Evolutionary conservation across 2,113 vertebrate genomes (phyloP).

Genomic region (Argyrosomus japonicus): DNA sequence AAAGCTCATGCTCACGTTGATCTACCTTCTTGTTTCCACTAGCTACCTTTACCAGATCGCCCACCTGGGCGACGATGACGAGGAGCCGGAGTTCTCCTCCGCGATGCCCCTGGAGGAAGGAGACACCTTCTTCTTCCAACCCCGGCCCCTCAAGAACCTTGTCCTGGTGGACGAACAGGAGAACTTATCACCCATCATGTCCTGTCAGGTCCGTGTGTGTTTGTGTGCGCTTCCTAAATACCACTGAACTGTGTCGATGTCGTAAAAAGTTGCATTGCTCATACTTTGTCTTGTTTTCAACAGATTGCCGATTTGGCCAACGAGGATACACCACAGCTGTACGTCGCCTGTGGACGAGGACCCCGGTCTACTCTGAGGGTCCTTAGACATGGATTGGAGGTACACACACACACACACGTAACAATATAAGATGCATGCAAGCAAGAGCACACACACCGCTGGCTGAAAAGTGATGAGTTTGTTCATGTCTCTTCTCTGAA

Average conservation of each 20-base stretch:
- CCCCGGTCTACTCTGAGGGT: conserved; percentile 95
- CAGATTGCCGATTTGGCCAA: conserved; percentile 99
- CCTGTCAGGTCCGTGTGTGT: conserved; percentile 88
- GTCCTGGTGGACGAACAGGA: conserved; percentile 97
- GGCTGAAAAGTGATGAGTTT: conserved; percentile 64
- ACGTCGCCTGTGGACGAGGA: conserved; percentile 94
- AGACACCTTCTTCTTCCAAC: conserved; percentile 99
- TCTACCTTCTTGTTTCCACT: background rate
- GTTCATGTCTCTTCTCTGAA: conserved; percentile 75
- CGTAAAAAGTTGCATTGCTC: background rate
- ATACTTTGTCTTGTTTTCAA: background rate
- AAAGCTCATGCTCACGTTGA: no score
- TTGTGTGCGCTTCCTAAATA: background rate
- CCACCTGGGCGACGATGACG: conserved; percentile 97
- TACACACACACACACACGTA: conserved; percentile 57
- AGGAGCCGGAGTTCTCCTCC: conserved; percentile 98
- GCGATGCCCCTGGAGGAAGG: conserved; percentile 99
- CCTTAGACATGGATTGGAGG: conserved; percentile 96
- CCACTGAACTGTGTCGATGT: no score
- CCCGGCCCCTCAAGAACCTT: conserved; percentile 95
- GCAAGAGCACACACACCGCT: background rate
- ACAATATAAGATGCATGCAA: background rate
- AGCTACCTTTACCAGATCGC: conserved; percentile 99
- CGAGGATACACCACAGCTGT: conserved; percentile 97
- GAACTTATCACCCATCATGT: conserved; percentile 96